Evolutionary conservation across 1,140 invertebrate species (phyloP).

Genomic region (Meloidogyne floridensis): DNA sequence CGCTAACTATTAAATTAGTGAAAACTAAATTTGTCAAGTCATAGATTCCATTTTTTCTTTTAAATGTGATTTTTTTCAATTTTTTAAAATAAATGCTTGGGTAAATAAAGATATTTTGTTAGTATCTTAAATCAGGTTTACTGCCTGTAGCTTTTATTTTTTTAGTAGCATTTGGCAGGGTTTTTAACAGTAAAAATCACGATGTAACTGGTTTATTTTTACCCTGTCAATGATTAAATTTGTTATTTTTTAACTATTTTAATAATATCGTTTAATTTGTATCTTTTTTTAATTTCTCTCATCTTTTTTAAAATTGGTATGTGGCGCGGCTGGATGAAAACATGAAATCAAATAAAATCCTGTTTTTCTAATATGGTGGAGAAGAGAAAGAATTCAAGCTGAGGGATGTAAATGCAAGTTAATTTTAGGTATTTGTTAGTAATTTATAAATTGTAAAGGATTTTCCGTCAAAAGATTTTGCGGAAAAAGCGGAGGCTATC

Average conservation of each 20-base stretch:
- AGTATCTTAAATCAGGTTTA: not conserved
- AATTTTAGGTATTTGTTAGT: not conserved
- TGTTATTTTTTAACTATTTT: not conserved
- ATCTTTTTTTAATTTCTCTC: not conserved
- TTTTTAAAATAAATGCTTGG: constrained; percentile 10
- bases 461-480: too few species aligned
- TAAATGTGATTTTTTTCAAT: not conserved
- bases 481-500: too few species aligned
- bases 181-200: not conserved
- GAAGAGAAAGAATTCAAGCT: not conserved
- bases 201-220: not conserved
- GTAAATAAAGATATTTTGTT: not conserved
- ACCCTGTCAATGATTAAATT: not conserved
- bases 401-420: not conserved
- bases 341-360: constrained; percentile 1
- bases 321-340: not conserved
- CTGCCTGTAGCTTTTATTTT: too few species aligned
- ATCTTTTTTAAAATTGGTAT: not conserved
- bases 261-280: not conserved
- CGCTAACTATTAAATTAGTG: too few species aligned
- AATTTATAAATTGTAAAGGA: too few species aligned
- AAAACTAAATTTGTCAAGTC: too few species aligned
- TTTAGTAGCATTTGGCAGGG: too few species aligned
- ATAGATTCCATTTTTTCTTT: not conserved
- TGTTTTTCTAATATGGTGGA: not conserved